Conservation (phyloP, 2,113 vertebrate genomes). For the Morone saxatilis region DNA sequence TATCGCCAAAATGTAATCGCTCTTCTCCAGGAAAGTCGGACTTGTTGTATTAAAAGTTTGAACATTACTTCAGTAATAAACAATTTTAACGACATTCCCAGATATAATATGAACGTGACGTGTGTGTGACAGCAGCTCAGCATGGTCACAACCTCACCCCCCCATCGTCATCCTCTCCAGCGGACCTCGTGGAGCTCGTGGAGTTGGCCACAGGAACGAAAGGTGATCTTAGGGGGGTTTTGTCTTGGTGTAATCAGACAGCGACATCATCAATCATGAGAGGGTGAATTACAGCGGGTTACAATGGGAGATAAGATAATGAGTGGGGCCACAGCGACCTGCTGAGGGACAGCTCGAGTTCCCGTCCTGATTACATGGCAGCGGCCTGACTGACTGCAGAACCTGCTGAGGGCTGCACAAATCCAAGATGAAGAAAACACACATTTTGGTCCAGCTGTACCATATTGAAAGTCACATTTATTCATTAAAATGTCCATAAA, state of each 20-base stretch:
- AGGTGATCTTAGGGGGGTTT: conserved; percentile 79
- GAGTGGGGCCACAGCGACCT: conserved; percentile 69
- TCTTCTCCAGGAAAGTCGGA: not conserved
- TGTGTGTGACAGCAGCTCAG: conserved; percentile 28
- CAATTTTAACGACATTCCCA: not conserved
- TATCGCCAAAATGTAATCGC: not conserved
- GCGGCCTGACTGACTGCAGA: conserved; percentile 32
- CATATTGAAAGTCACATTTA: too few species aligned
- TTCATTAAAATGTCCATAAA: too few species aligned
- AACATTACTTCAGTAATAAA: not conserved
- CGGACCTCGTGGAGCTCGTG: conserved; percentile 50
- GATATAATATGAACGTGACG: not conserved
- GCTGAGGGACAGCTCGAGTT: conserved; percentile 72
- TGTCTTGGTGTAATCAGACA: conserved; percentile 84
- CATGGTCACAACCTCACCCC: not conserved
- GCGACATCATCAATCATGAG: conserved; percentile 83
- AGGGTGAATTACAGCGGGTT: conserved; percentile 78
- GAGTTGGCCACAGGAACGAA: conserved; percentile 70
- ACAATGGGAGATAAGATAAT: conserved; percentile 84
- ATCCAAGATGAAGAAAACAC: conserved; percentile 10
- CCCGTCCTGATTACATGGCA: conserved; percentile 73
- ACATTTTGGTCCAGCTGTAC: not conserved
- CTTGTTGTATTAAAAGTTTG: not conserved
- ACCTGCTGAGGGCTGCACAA: conserved; percentile 18
- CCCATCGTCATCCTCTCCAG: not conserved